Percentiles rank a stretch among this genome's conserved stretches.
These are phyloP conservation scores for Pandemis corylana DNA, from an alignment of 2,888 invertebrate genomes.

Conservation along the genomic window DNA sequence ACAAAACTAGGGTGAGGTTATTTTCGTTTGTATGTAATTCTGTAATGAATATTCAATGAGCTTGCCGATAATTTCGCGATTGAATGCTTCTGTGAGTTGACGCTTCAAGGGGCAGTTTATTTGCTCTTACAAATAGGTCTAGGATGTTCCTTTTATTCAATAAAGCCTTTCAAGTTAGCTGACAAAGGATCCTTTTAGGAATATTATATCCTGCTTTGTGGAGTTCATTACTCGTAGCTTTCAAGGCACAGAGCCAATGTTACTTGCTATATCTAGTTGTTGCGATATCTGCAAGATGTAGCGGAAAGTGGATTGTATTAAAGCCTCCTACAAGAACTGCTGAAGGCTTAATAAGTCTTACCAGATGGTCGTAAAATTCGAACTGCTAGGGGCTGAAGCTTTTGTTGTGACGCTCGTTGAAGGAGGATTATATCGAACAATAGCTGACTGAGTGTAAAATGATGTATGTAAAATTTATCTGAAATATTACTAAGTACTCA, in stretches of 20 bases:
- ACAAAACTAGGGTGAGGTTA: background rate
- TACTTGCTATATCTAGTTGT: background rate
- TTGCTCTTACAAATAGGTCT: background rate
- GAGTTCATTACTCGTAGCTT: background rate
- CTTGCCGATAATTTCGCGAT: slow-evolving; percentile 12
- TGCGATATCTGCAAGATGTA: background rate
- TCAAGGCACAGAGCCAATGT: background rate
- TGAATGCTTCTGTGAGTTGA: slow-evolving; percentile 5
- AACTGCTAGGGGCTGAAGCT: too few relatives aligned
- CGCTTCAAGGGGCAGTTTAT: background rate
- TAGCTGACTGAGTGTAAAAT: too few relatives aligned
- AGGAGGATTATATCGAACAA: too few relatives aligned
- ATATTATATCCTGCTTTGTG: background rate
- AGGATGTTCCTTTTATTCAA: slow-evolving; percentile 9
- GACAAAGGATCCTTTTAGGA: background rate
- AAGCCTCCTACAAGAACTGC: too few relatives aligned
- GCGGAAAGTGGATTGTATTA: background rate
- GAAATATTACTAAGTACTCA: too few relatives aligned
- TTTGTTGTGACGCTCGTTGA: too few relatives aligned
- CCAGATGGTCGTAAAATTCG: too few relatives aligned
- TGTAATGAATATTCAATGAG: slow-evolving; percentile 21
- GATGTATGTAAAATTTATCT: too few relatives aligned
- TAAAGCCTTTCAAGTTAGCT: background rate
- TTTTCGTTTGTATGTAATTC: slow-evolving; percentile 2
- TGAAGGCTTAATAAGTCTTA: too few relatives aligned